These are phyloP conservation scores for Trachymyrmex cornetzi DNA, from an alignment of 1,140 invertebrate species.

Conservation along the genomic window DNA sequence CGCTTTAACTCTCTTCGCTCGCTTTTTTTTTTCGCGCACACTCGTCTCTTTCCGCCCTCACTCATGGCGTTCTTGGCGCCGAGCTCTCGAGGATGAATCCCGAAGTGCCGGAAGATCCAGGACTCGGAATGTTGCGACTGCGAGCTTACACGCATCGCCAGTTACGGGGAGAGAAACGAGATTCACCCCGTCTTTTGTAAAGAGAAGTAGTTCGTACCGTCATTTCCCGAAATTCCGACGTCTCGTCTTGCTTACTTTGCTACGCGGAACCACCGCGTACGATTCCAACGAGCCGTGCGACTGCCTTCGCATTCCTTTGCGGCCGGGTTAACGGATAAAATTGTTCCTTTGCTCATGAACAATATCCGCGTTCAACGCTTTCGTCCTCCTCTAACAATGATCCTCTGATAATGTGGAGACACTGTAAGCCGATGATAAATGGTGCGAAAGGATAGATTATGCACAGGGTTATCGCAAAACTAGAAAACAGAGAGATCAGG, in stretches of 20 bases:
- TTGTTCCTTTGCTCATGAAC: constrained; percentile 3
- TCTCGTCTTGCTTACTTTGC: background rate
- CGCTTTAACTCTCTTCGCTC: constrained; percentile 13
- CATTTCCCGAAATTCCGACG: background rate
- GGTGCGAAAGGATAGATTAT: background rate
- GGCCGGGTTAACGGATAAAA: constrained; percentile 7
- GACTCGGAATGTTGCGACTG: constrained; percentile 62
- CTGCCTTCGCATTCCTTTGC: constrained; percentile 10
- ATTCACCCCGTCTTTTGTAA: constrained; percentile 35
- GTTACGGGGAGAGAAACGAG: constrained; percentile 50
- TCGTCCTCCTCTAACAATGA: background rate
- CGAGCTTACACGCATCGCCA: constrained; percentile 67
- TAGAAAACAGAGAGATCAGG: too few relatives aligned
- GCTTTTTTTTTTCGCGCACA: background rate
- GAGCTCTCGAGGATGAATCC: constrained; percentile 55
- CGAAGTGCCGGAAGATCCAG: constrained; percentile 31
- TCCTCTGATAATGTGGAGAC: background rate
- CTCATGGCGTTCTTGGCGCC: background rate
- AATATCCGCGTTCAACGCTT: background rate
- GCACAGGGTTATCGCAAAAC: too few relatives aligned
- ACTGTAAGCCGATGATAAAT: constrained; percentile 21
- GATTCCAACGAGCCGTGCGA: constrained; percentile 13
- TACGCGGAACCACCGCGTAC: background rate
- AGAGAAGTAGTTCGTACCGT: background rate
- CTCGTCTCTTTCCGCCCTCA: background rate